Evolutionary conservation across 2,113 vertebrate species (phyloP).

Genomic region (Lucifuga dentata): DNA sequence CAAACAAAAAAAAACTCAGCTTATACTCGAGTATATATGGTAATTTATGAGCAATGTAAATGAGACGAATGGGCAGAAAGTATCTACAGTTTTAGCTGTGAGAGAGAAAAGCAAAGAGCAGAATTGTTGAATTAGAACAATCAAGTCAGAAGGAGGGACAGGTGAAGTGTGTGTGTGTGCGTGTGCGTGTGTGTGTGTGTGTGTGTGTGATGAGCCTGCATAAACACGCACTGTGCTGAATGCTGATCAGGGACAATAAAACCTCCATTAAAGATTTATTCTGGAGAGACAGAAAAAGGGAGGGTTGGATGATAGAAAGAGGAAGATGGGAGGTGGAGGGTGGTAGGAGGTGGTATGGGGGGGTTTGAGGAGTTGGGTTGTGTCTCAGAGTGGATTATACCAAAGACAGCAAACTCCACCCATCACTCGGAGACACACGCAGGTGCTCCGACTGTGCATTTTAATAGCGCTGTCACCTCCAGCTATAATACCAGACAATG

Average conservation of each 20-base stretch:
- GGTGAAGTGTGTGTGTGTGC: slow-evolving; percentile 40
- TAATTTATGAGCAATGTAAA: slow-evolving; percentile 46
- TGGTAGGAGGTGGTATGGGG: slow-evolving; percentile 18
- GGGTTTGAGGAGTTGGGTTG: slow-evolving; percentile 53
- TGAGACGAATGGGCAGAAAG: slow-evolving; percentile 21
- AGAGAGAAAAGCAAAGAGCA: not conserved
- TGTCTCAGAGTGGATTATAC: slow-evolving; percentile 78
- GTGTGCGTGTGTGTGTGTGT: slow-evolving; percentile 3
- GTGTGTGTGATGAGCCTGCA: slow-evolving; percentile 61
- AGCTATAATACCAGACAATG: slow-evolving; percentile 77
- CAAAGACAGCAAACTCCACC: slow-evolving; percentile 65
- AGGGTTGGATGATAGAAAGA: slow-evolving; percentile 45
- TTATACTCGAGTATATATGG: no score
- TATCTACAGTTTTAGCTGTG: not conserved
- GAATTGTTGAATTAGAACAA: slow-evolving; percentile 44
- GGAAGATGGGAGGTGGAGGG: slow-evolving; percentile 7
- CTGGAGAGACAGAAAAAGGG: slow-evolving; percentile 51
- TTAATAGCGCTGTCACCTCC: slow-evolving; percentile 75
- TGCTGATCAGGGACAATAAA: slow-evolving; percentile 78
- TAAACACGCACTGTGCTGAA: slow-evolving; percentile 67
- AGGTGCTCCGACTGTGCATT: slow-evolving; percentile 65
- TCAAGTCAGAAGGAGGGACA: slow-evolving; percentile 50
- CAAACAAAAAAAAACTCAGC: no score
- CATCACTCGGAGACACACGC: slow-evolving; percentile 26
- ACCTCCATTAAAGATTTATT: slow-evolving; percentile 79